phyloP scores from a whole-genome alignment of 2,888 invertebrate genomes.

The Philopedon plagiatum region DNA sequence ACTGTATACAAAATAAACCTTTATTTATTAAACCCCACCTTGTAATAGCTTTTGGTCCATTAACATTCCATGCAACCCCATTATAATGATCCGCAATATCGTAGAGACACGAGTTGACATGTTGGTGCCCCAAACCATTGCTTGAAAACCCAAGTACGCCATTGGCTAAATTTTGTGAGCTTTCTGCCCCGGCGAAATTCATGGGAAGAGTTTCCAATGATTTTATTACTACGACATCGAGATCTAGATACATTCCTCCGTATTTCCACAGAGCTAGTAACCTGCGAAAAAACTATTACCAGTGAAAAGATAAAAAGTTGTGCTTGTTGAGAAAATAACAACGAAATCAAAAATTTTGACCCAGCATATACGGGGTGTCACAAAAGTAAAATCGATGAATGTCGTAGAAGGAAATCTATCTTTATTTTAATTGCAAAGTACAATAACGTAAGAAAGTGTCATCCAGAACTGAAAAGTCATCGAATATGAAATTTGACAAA shows the following conservation, averaged over 20 bases:
- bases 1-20: neutral
- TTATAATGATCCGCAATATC: conserved; percentile 72
- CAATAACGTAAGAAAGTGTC: too few relatives aligned
- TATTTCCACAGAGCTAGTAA: conserved; percentile 80
- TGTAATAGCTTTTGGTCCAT: conserved; percentile 79
- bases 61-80: conserved; percentile 74
- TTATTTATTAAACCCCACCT: conserved; percentile 62
- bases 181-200: conserved; percentile 77
- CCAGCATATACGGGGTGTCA: too few relatives aligned
- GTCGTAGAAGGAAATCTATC: too few relatives aligned
- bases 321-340: too few relatives aligned
- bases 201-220: conserved; percentile 70
- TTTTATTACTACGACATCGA: conserved; percentile 80
- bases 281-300: conserved; percentile 64
- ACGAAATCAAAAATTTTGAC: too few relatives aligned
- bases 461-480: too few relatives aligned
- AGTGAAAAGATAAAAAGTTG: too few relatives aligned
- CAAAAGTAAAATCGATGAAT: too few relatives aligned
- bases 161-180: conserved; percentile 73
- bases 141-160: conserved; percentile 77
- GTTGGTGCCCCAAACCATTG: conserved; percentile 70
- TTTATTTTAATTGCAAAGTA: too few relatives aligned
- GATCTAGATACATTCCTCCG: conserved; percentile 83
- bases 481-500: too few relatives aligned
- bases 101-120: conserved; percentile 73